A percentile compares a stretch with the other conserved stretches of the same genome.
phyloP scores from a whole-genome alignment of 2,888 invertebrate species.

The Scaptomyza tumidula region DNA sequence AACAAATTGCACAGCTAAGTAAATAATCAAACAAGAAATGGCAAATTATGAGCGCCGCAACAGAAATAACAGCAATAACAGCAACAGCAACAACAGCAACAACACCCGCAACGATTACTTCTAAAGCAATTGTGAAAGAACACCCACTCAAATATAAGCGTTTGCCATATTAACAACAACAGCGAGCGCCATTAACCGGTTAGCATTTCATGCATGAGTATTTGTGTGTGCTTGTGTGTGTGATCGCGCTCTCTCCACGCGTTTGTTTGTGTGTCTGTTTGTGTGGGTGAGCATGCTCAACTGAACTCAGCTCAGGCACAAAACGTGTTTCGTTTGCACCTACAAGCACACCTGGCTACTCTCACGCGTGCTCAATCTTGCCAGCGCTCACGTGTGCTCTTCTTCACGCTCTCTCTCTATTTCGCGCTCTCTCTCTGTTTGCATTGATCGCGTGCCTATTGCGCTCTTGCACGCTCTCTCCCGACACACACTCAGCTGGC shows the following conservation, averaged over 20 bases:
- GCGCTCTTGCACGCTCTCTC: constrained; percentile 20
- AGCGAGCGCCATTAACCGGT: constrained; percentile 71
- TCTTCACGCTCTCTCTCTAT: not conserved
- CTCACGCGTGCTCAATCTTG: constrained; percentile 19
- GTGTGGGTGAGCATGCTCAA: constrained; percentile 22
- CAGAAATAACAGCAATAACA: constrained; percentile 28
- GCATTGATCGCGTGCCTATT: constrained; percentile 29
- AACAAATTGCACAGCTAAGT: constrained; percentile 44
- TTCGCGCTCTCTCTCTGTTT: not conserved
- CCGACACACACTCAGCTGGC: constrained; percentile 18
- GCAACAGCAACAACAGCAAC: too few species aligned
- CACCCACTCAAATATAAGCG: constrained; percentile 76
- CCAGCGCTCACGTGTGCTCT: not conserved
- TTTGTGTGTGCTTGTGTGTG: constrained; percentile 25
- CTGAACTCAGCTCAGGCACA: constrained; percentile 19
- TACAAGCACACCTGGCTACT: constrained; percentile 35
- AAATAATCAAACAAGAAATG: constrained; percentile 67
- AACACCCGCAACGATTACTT: constrained; percentile 43
- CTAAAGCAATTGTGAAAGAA: constrained; percentile 59
- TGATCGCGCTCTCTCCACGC: constrained; percentile 45
- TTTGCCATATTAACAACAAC: constrained; percentile 63
- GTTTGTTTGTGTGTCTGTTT: constrained; percentile 10
- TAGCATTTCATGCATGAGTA: constrained; percentile 20
- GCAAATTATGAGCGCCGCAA: constrained; percentile 53
- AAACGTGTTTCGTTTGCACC: constrained; percentile 60